Evolutionary conservation across 2,113 vertebrate genomes (phyloP).

Genomic region (Chloropsis cyanopogon): DNA sequence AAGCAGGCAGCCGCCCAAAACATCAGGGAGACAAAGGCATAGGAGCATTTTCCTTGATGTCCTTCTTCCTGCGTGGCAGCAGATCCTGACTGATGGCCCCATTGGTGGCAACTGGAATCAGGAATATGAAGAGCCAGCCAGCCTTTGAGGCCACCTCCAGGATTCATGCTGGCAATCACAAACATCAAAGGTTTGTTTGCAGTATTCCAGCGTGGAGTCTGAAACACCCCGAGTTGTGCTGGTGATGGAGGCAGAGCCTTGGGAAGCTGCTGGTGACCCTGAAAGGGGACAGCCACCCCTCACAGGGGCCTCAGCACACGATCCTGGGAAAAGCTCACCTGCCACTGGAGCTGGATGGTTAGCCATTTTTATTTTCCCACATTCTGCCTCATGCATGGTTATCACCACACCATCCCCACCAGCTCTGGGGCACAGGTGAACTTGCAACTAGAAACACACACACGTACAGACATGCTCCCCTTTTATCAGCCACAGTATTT

Average conservation of each 20-base stretch:
- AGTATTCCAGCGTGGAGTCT: background rate
- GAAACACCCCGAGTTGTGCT: background rate
- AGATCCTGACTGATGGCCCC: background rate
- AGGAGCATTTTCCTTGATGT: background rate
- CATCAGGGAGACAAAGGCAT: background rate
- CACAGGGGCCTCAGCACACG: fast-evolving
- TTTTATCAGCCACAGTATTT: constrained; percentile 20
- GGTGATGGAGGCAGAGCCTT: background rate
- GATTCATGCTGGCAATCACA: fast-evolving
- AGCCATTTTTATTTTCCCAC: background rate
- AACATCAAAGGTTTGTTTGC: background rate
- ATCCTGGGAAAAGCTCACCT: background rate
- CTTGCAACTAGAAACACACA: background rate
- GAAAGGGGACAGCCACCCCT: background rate
- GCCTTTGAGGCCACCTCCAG: background rate
- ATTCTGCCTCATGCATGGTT: background rate
- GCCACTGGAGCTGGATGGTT: background rate
- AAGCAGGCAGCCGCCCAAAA: background rate
- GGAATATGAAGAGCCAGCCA: fast-evolving
- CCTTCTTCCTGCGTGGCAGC: background rate
- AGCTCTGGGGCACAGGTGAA: background rate
- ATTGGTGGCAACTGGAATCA: background rate
- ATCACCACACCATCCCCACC: background rate
- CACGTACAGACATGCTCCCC: background rate
- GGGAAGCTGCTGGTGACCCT: background rate